These are phyloP conservation scores for Meloe dianella DNA, from an alignment of 2,888 invertebrate species.

Conservation along the genomic window DNA sequence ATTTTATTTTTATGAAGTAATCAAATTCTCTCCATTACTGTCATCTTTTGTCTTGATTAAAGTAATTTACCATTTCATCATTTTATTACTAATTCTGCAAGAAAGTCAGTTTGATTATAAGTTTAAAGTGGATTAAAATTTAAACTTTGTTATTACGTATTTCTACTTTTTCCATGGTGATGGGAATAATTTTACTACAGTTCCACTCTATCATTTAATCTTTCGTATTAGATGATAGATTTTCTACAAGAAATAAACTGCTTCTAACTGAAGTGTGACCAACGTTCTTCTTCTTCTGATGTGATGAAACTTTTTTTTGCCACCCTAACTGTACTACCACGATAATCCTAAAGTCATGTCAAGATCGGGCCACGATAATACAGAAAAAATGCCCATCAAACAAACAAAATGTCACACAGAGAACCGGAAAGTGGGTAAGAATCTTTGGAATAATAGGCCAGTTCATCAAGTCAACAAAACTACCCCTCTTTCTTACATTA, in stretches of 20 bases:
- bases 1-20: not conserved
- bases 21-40: not conserved
- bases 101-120: conserved; percentile 1
- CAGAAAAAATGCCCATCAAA: conserved; percentile 33
- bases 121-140: not conserved
- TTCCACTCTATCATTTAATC: not conserved
- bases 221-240: not conserved
- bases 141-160: not conserved
- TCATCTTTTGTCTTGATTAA: conserved; percentile 11
- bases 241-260: not conserved
- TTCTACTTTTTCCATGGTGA: not conserved
- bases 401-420: conserved; percentile 43
- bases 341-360: conserved; percentile 8
- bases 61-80: conserved; percentile 11
- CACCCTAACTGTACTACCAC: not conserved
- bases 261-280: not conserved
- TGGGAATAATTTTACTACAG: not conserved
- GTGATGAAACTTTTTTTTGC: not conserved
- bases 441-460: conserved; percentile 42
- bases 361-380: conserved; percentile 22
- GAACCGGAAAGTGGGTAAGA: conserved; percentile 41
- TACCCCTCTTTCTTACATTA: not conserved
- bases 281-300: not conserved
- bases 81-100: conserved; percentile 8
- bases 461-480: conserved; percentile 38